phyloP scores from a whole-genome alignment of 2,797 vertebrate species.

The Podarcis lilfordi region DNA sequence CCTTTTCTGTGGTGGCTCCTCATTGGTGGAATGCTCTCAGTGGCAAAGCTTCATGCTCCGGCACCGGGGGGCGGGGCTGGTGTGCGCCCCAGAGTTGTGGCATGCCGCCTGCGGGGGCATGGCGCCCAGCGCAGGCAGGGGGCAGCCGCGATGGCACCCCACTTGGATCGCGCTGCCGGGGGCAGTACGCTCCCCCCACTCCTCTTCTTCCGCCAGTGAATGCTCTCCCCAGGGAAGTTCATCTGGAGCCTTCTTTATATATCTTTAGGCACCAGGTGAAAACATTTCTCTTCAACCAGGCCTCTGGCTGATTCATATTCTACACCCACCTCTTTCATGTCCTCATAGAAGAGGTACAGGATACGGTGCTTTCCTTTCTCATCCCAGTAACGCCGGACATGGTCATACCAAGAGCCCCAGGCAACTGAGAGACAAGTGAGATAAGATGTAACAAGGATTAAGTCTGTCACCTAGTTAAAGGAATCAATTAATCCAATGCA shows the following conservation, averaged over 20 bases:
- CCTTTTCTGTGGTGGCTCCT: too few species aligned
- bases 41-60: too few species aligned
- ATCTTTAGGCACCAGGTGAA: too few species aligned
- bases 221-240: background rate
- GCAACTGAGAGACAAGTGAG: slow-evolving; percentile 14
- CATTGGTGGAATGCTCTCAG: too few species aligned
- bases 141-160: too few species aligned
- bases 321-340: slow-evolving; percentile 38
- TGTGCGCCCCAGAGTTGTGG: too few species aligned
- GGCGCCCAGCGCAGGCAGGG: too few species aligned
- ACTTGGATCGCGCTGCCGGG: rapidly evolving
- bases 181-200: too few species aligned
- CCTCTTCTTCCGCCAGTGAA: too few species aligned
- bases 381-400: slow-evolving; percentile 21
- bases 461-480: background rate
- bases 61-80: too few species aligned
- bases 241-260: background rate
- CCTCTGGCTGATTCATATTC: background rate
- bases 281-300: too few species aligned
- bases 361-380: slow-evolving; percentile 12
- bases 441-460: background rate
- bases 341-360: slow-evolving; percentile 40
- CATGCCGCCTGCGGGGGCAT: rapidly evolving
- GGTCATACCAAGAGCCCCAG: slow-evolving; percentile 49
- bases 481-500: background rate